phyloP scores from a whole-genome alignment of 2,113 vertebrate genomes.

The Plotosus lineatus region DNA sequence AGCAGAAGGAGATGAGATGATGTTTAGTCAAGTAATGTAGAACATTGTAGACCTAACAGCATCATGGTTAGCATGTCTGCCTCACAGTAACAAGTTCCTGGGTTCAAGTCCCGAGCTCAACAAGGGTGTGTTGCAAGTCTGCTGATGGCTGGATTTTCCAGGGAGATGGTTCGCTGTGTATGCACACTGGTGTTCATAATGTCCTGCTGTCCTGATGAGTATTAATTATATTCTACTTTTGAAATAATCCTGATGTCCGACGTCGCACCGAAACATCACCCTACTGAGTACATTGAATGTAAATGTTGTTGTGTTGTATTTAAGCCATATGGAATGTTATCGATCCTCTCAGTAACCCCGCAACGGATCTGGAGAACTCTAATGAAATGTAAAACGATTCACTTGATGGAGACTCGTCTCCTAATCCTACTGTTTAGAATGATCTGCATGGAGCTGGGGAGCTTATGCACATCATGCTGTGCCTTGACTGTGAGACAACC shows the following conservation, averaged over 20 bases:
- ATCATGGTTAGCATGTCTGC: too few species aligned
- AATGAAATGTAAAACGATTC: background rate
- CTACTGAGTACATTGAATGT: background rate
- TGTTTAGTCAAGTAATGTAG: too few species aligned
- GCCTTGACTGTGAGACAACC: conserved; percentile 26
- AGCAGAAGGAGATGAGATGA: too few species aligned
- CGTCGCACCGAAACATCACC: background rate
- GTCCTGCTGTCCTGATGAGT: too few species aligned
- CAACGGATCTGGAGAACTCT: background rate
- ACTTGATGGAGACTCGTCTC: background rate
- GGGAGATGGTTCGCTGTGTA: background rate
- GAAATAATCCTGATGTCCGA: background rate
- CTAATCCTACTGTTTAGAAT: background rate
- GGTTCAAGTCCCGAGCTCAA: too few species aligned
- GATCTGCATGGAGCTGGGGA: background rate
- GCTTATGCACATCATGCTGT: conserved; percentile 21
- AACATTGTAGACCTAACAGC: too few species aligned
- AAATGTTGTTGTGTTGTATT: background rate
- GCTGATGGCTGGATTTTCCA: background rate
- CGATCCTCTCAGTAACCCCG: background rate
- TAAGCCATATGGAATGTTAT: background rate
- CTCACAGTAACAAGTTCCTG: too few species aligned
- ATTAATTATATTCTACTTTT: too few species aligned
- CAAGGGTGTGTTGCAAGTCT: too few species aligned
- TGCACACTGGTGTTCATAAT: background rate